Evolutionary conservation across 1,140 invertebrate genomes (phyloP), one percentile per base, ranked within the genome.

Genomic region (Brevipalpus yothersi): DNA sequence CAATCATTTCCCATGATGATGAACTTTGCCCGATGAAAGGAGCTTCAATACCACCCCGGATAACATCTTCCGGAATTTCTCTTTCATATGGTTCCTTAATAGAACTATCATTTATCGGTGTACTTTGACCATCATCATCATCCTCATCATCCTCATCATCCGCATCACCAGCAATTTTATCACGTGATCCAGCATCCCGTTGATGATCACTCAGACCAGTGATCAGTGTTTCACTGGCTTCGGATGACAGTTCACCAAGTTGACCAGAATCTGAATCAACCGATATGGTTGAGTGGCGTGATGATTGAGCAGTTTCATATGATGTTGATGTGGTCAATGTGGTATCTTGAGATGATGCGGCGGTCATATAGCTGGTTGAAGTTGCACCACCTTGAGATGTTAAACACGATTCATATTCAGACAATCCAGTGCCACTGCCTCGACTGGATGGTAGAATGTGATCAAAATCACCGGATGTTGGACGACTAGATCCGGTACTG

Each of bases 211-310:
- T 65, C 63, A 61, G 11, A 71, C 73, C 12, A 9, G 85, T 81
- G 13, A 92, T 81, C 42, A 92, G 69, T 8, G 88, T 92, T 73
- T 91, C 88, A 1, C 86, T 89, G 23, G 84, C 75, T 70, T 91
- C 87, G 53, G 86, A 88, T 9, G 84, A 81, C 49, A 76, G 72
- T 73, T 90, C 86, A 9, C 80, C 84, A 56, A 89, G 73, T 70
- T 89, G 82, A 51, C 84, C 85, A 1, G 86, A 89, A 64, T 89
- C 80, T 1, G 86, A 89, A 68, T 87, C 84, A 41, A 90, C 69
- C 49, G 86, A 89, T 68, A 81, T 85, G 79, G 87, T 86, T 56
- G 85, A 88, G 68, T 87, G 84, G 64, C 82, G 78, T 0, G 85
- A 89, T 63, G 83, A 84, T 4, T 80, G 79, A 9, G 86, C 86